Evolutionary conservation across 2,113 vertebrate genomes (phyloP), one percentile per base, ranked within the genome.

Genomic region (Dolichotis patagonum): DNA sequence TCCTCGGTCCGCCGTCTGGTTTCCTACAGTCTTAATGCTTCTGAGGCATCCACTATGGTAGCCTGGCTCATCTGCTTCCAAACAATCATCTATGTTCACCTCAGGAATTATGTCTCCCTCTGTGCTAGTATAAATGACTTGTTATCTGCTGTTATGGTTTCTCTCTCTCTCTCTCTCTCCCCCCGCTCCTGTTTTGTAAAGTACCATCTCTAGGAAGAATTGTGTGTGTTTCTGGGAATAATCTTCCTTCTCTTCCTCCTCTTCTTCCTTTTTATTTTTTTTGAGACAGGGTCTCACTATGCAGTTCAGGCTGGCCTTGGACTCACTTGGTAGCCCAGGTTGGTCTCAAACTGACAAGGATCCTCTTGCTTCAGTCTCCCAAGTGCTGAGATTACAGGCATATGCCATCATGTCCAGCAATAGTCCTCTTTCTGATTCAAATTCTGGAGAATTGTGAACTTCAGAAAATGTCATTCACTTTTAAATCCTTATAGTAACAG

Each of bases 41-140:
- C 30, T 46, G 1, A 0, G 32, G 10, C 38, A 13, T 11, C n/a
- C 20, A 0, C 7, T 14, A 4, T 1, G 22, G 22, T 63, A 38
- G 17, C 20, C 9, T 69, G 24, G 24, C 58, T 28, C 60, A 52
- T 46, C 35, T 54, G 52, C 35, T 92, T 84, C 73, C 20, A 43
- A 82, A 5, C 13, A 43, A 16, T 52, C 7, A 1, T 17, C 73
- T 24, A 3, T 62, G 85, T 91, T 54, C 65, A 65, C 17, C 9
- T 82, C 60, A 63, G 46, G 35, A 82, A 65, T 6, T 35, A 0
- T 65, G 67, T 84, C 90, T 87, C 52, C 88, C 7, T 85, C 16
- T 32, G 9, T 46, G 14, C 85, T 60, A 43, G 63, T 54, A 7
- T 46, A 54, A 49, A n/a, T 41, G 24, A 69, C 22, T 69, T 20